A percentile compares a stretch with the other conserved stretches of the same genome.
Conservation (phyloP, 2,113 vertebrate genomes). For the Piaya cayana region DNA sequence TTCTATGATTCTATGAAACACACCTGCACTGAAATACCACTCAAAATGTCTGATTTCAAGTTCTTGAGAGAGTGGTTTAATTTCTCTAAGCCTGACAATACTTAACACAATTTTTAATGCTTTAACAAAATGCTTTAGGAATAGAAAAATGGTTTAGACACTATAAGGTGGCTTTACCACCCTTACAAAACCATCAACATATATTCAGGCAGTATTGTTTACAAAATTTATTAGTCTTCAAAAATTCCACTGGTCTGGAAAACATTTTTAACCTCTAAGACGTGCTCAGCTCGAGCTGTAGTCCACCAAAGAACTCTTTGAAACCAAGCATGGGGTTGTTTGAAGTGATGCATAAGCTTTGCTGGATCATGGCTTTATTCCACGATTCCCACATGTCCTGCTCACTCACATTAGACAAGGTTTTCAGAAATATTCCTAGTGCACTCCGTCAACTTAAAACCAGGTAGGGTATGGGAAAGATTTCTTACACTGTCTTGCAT, state of each 20-base stretch:
- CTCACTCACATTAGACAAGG: neutral
- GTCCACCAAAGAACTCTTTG: neutral
- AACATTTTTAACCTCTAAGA: neutral
- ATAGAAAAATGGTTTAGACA: neutral
- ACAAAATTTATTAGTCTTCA: constrained; percentile 37
- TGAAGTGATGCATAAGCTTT: neutral
- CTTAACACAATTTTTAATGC: neutral
- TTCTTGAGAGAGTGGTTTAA: neutral
- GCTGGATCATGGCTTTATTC: neutral
- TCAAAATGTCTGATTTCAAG: neutral
- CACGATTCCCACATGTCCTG: neutral
- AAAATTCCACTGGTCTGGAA: neutral
- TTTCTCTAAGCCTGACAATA: neutral
- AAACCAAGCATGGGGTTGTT: neutral
- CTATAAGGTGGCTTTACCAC: neutral
- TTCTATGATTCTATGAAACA: too few species aligned
- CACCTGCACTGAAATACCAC: neutral
- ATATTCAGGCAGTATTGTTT: neutral
- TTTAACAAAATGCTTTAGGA: neutral
- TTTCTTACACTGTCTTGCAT: neutral
- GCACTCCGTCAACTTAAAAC: neutral
- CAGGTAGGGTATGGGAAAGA: neutral
- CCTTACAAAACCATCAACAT: neutral
- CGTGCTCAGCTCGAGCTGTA: neutral
- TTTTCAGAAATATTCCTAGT: neutral